A percentile compares a stretch with the other conserved stretches of the same genome.
Evolutionary conservation across 2,113 vertebrate species (phyloP).

Genomic region (Hippocampus zosterae): DNA sequence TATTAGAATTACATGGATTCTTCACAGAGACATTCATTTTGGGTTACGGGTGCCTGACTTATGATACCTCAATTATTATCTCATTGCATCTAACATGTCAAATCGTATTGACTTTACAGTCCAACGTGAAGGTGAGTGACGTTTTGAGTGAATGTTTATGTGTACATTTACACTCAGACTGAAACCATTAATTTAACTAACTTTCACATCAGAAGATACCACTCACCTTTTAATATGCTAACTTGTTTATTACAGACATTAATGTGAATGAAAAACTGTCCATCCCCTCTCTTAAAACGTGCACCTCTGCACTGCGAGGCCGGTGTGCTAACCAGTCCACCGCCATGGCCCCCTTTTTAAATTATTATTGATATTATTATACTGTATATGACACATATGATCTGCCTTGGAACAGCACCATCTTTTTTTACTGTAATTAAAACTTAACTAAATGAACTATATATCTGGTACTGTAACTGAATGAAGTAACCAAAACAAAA

Average conservation of each 20-base stretch:
- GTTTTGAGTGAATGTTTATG: background rate
- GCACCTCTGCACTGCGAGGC: too few species aligned
- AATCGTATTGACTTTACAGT: slow-evolving; percentile 21
- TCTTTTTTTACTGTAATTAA: background rate
- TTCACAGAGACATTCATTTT: slow-evolving; percentile 29
- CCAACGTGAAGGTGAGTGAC: slow-evolving; percentile 26
- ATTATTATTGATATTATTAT: too few species aligned
- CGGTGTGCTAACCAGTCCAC: too few species aligned
- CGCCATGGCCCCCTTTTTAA: too few species aligned
- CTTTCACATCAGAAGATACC: slow-evolving; percentile 1
- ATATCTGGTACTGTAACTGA: background rate
- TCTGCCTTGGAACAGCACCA: background rate
- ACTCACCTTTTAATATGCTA: background rate
- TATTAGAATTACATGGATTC: slow-evolving; percentile 25
- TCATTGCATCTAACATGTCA: slow-evolving; percentile 16
- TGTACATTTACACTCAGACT: background rate
- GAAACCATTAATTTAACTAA: background rate
- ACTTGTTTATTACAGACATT: background rate
- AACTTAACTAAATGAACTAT: background rate
- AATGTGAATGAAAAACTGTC: too few species aligned
- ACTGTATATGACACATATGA: background rate
- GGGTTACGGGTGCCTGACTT: slow-evolving; percentile 23
- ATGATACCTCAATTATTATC: slow-evolving; percentile 4
- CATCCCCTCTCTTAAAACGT: too few species aligned
- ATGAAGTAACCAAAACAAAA: background rate